Conservation (phyloP, 2,113 vertebrate genomes). For the Siniperca chuatsi region DNA sequence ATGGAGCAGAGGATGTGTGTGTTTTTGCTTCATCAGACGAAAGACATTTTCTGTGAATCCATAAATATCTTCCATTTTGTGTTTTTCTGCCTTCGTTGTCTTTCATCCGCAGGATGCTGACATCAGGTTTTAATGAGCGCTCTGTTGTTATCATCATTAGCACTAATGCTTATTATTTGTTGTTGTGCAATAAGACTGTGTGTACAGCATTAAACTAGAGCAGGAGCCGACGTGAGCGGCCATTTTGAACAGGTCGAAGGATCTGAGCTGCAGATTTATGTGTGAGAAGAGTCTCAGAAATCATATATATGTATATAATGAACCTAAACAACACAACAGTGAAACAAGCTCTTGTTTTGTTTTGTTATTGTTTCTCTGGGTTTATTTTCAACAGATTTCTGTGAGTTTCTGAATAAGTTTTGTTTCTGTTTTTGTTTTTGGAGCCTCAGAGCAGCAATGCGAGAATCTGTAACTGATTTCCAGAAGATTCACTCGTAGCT, state of each 20-base stretch:
- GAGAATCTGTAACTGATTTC: conserved; percentile 10
- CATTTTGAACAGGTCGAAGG: conserved; percentile 12
- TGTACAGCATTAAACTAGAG: neutral
- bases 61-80: conserved; percentile 50
- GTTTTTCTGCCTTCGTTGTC: conserved; percentile 13
- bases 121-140: conserved; percentile 56
- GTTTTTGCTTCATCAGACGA: conserved; percentile 14
- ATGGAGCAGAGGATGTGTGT: neutral
- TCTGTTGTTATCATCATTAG: conserved; percentile 62
- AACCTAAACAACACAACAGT: neutral
- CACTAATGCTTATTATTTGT: conserved; percentile 54
- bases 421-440: conserved; percentile 1
- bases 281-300: neutral
- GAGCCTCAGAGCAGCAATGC: neutral
- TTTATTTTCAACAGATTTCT: neutral
- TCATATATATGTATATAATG: neutral
- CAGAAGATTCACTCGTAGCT: neutral
- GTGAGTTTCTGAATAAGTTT: neutral
- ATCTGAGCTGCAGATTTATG: neutral
- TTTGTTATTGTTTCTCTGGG: neutral
- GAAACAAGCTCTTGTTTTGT: neutral
- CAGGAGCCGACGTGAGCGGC: neutral
- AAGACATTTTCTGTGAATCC: conserved; percentile 23
- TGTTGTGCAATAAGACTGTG: conserved; percentile 21
- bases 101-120: conserved; percentile 53